Percentiles rank a stretch among this genome's conserved stretches.
These are phyloP conservation scores for Nerophis lumbriciformis DNA, from an alignment of 2,113 vertebrate genomes.

Conservation along the genomic window DNA sequence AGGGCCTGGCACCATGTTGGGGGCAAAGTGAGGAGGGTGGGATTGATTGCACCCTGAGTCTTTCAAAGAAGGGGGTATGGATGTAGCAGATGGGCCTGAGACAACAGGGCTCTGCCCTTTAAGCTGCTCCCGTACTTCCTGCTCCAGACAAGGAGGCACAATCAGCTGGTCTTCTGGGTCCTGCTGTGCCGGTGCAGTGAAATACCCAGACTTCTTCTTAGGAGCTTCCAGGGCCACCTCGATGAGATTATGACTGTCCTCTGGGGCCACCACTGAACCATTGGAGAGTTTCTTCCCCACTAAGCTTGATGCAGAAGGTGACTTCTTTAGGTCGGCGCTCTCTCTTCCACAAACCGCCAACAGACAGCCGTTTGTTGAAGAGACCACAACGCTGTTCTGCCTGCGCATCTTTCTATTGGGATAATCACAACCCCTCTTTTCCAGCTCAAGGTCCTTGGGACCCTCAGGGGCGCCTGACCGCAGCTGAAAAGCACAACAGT, in stretches of 20 bases:
- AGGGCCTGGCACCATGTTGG: slow-evolving; percentile 42
- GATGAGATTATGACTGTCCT: slow-evolving; percentile 91
- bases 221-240: slow-evolving; percentile 94
- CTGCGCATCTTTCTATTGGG: slow-evolving; percentile 72
- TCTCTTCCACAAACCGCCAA: slow-evolving; percentile 77
- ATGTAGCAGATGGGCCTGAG: slow-evolving; percentile 52
- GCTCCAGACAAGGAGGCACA: slow-evolving; percentile 86
- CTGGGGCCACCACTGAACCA: slow-evolving; percentile 88
- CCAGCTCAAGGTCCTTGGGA: slow-evolving; percentile 46
- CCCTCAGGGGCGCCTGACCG: slow-evolving; percentile 60
- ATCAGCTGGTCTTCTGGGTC: slow-evolving; percentile 94
- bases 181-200: slow-evolving; percentile 88
- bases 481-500: slow-evolving; percentile 84
- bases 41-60: slow-evolving; percentile 68
- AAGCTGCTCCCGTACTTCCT: slow-evolving; percentile 90
- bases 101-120: slow-evolving; percentile 66
- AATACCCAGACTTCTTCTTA: slow-evolving; percentile 94
- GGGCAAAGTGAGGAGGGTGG: slow-evolving; percentile 61
- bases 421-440: slow-evolving; percentile 64
- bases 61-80: slow-evolving; percentile 56
- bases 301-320: slow-evolving; percentile 84
- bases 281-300: slow-evolving; percentile 93
- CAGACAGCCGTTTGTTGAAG: slow-evolving; percentile 74
- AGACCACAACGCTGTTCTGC: slow-evolving; percentile 86
- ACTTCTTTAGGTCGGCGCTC: slow-evolving; percentile 84